A percentile compares a stretch with the other conserved stretches of the same genome.
phyloP scores from a whole-genome alignment of 2,888 invertebrate species.

The Hirtodrosophila confusa region DNA sequence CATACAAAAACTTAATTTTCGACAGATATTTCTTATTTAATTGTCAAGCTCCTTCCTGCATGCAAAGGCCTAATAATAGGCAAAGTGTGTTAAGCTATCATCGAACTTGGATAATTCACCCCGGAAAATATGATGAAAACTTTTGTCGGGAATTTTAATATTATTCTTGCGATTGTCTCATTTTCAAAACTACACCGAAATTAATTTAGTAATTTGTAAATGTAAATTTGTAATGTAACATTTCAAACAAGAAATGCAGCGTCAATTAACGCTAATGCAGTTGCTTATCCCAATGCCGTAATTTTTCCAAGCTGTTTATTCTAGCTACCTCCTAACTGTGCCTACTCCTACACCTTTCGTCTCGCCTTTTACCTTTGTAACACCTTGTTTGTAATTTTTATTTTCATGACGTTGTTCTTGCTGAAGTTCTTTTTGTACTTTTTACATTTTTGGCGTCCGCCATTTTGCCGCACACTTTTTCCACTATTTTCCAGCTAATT shows the following conservation, averaged over 20 bases:
- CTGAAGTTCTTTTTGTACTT: conserved; percentile 36
- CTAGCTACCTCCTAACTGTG: conserved; percentile 20
- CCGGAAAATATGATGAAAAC: too few species aligned
- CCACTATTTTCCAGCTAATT: conserved; percentile 74
- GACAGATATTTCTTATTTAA: too few species aligned
- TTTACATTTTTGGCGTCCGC: conserved; percentile 68
- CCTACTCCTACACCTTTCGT: conserved; percentile 26
- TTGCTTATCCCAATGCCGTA: conserved; percentile 59
- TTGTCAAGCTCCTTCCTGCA: too few species aligned
- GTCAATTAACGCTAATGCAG: conserved; percentile 61
- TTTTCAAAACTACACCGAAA: too few species aligned
- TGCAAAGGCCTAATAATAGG: too few species aligned
- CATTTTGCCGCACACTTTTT: conserved; percentile 74
- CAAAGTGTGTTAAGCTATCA: too few species aligned
- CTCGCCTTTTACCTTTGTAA: conserved; percentile 48
- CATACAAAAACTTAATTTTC: too few species aligned
- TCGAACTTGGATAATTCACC: too few species aligned
- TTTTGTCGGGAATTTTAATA: too few species aligned
- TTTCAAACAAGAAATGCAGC: background rate
- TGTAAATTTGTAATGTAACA: too few species aligned
- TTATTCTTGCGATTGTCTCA: too few species aligned
- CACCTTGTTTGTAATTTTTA: conserved; percentile 49
- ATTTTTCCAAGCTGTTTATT: conserved; percentile 45
- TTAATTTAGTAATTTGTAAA: too few species aligned
- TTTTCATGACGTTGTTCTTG: conserved; percentile 45